Evolutionary conservation across 2,113 vertebrate species (phyloP).

Genomic region (Stegostoma tigrinum): DNA sequence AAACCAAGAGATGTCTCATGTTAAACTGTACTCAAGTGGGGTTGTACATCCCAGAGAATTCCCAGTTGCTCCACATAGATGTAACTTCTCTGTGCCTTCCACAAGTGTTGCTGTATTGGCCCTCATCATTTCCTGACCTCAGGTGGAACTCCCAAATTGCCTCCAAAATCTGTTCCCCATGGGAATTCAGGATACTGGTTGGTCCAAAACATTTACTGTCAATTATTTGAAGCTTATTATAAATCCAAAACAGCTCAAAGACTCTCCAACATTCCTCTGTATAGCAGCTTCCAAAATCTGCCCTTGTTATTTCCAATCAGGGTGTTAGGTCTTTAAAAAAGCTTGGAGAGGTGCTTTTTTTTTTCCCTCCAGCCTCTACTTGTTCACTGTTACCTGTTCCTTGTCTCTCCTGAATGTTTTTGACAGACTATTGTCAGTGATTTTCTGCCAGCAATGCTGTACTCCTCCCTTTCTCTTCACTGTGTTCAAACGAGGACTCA

Average conservation of each 20-base stretch:
- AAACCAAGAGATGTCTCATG: too few relatives aligned
- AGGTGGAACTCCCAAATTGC: not conserved
- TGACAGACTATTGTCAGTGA: not conserved
- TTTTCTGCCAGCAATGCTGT: not conserved
- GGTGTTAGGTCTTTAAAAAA: not conserved
- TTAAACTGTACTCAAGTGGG: too few relatives aligned
- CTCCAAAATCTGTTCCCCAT: not conserved
- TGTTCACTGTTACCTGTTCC: not conserved
- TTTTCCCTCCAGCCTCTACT: not conserved
- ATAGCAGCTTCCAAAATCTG: not conserved
- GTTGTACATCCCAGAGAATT: too few relatives aligned
- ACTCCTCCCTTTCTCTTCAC: not conserved
- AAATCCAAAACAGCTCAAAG: not conserved
- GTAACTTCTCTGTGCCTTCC: not conserved
- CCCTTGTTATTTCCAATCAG: not conserved
- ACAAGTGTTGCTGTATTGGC: not conserved
- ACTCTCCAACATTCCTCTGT: not conserved
- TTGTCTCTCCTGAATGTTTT: not conserved
- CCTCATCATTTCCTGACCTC: not conserved
- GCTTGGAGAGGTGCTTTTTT: not conserved
- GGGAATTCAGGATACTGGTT: not conserved
- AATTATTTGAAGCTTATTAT: not conserved
- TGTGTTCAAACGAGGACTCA: not conserved
- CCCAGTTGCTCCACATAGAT: not conserved
- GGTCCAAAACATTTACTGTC: not conserved